Evolutionary conservation across 2,113 vertebrate genomes (phyloP), one percentile per base, ranked within the genome.

Genomic region (Tautogolabrus adspersus): DNA sequence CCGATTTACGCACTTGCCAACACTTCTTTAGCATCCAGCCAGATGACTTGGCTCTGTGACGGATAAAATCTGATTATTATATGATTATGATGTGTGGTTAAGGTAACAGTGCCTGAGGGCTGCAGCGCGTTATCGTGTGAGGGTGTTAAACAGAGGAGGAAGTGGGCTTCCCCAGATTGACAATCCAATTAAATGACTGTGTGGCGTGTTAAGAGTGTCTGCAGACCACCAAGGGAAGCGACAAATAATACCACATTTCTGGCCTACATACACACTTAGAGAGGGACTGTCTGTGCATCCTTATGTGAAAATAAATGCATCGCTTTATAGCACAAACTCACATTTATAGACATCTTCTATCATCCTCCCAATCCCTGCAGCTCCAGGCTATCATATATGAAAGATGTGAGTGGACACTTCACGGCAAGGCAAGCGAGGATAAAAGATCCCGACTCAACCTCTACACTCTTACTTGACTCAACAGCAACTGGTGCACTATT

Each of bases 171-270:
- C 66, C 77, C 82, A 87, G 86, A 92, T 82, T 93, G 91, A 92
- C 91, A 92, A 84, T 82, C 81, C 89, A 93, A 92, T 93, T 91
- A 94, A 93, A 89, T 42, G 79, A 80, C 76, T 81, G 57, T 72
- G 77, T 72, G 68, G 47, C 85, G 82, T 67, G 88, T 75, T 75
- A 81, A 78, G 71, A 74, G 84, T 57, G 54, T 75, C 78, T 65
- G 73, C 72, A 59, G 77, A 88, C 78, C 85, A 84, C 80, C 87
- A 57, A 79, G 68, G 67, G 75, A 84, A 87, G 71, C 46, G 72
- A 83, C 77, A 87, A 77, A 83, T 52, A 75, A 78, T 19, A 69
- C 57, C 34, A 34, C 51, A 34, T 54, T 71, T 79, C 40, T 55
- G 72, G 34, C 72, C 26, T 30, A 55, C 63, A 83, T 16, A 51